These are phyloP conservation scores for Poeciliopsis gracilis DNA, from an alignment of 2,797 vertebrate species.

Conservation along the genomic window DNA sequence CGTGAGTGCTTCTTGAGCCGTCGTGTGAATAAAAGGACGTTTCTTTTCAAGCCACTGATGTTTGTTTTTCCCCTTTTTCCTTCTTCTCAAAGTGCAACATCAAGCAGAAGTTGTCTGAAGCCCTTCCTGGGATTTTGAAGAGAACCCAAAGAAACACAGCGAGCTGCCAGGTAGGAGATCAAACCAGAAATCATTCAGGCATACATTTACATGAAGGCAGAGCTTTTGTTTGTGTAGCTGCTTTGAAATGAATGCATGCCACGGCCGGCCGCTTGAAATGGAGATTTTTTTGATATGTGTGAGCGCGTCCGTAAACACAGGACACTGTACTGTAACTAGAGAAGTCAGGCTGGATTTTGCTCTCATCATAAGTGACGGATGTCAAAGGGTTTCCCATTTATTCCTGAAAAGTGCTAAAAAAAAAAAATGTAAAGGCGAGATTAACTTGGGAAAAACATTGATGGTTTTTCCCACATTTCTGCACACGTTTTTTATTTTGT, in stretches of 20 bases:
- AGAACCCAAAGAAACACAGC: constrained; percentile 63
- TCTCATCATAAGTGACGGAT: constrained; percentile 70
- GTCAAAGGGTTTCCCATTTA: constrained; percentile 31
- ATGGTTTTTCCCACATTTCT: background rate
- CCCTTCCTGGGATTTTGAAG: constrained; percentile 70
- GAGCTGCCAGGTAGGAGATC: constrained; percentile 74
- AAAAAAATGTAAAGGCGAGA: background rate
- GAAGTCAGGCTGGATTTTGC: constrained; percentile 37
- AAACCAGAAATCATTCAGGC: constrained; percentile 1
- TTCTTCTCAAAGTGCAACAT: constrained; percentile 55
- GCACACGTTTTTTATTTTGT: background rate
- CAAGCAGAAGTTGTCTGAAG: constrained; percentile 53
- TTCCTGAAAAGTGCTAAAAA: background rate
- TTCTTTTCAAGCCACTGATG: constrained; percentile 44
- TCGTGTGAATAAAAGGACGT: constrained; percentile 47
- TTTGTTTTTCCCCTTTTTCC: constrained; percentile 26
- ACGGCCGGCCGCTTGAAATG: constrained; percentile 14
- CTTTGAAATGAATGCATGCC: constrained; percentile 31
- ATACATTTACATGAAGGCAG: background rate
- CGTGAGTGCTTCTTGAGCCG: constrained; percentile 67
- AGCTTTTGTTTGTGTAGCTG: constrained; percentile 26
- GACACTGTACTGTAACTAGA: constrained; percentile 35
- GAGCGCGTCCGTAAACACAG: constrained; percentile 25
- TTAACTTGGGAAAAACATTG: constrained; percentile 1
- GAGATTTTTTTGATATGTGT: constrained; percentile 25